phyloP scores from a whole-genome alignment of 1,140 invertebrate genomes.

The Cardiocondyla obscurior region DNA sequence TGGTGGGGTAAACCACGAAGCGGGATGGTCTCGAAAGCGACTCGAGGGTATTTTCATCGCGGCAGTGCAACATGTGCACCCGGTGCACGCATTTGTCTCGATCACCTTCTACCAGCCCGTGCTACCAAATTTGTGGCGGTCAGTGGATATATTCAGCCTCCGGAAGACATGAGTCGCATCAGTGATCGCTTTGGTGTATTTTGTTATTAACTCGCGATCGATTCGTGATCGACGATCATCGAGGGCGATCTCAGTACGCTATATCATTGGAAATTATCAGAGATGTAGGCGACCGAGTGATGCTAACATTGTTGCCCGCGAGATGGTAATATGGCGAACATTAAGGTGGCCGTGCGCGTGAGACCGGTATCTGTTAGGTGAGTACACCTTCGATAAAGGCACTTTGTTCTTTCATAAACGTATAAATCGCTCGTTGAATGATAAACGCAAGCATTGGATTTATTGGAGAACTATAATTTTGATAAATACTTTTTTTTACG shows the following conservation, averaged over 20 bases:
- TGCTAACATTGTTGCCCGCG: constrained; percentile 37
- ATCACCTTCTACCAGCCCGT: not conserved
- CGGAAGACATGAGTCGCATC: not conserved
- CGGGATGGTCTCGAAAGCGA: constrained; percentile 69
- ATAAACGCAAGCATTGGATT: not conserved
- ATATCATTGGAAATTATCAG: not conserved
- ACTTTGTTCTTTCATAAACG: not conserved
- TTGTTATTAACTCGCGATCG: not conserved
- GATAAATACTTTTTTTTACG: not conserved
- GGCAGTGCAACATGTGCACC: constrained; percentile 79
- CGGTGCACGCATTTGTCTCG: constrained; percentile 66
- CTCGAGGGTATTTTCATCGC: constrained; percentile 80
- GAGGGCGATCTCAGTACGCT: not conserved
- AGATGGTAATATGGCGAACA: constrained; percentile 82
- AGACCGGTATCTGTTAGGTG: constrained; percentile 85
- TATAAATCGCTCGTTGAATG: not conserved
- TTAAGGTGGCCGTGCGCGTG: constrained; percentile 85
- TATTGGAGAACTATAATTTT: not conserved
- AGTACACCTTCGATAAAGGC: constrained; percentile 59
- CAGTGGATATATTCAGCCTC: not conserved
- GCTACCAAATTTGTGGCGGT: constrained; percentile 4
- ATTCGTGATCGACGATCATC: not conserved
- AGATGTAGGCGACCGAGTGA: constrained; percentile 28
- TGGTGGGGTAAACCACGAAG: constrained; percentile 73
- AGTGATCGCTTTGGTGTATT: not conserved